Percentiles rank a stretch among this genome's conserved stretches.
These are phyloP conservation scores for Eucera pruinosa DNA, from an alignment of 2,888 invertebrate genomes.

Conservation along the genomic window DNA sequence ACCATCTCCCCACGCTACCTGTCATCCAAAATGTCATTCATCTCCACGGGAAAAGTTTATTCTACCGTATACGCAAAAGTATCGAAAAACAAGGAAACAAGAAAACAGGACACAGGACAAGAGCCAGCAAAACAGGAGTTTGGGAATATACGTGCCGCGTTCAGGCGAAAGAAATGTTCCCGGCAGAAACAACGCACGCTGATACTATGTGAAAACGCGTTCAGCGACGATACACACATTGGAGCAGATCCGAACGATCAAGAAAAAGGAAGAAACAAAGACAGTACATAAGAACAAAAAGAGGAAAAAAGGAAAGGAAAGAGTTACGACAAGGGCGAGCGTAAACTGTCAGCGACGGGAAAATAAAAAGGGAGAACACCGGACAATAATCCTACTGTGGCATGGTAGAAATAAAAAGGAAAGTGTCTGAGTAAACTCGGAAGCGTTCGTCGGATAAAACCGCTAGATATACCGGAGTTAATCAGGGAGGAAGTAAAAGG, in stretches of 20 bases:
- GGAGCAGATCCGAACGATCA: neutral
- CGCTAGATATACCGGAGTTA: constrained; percentile 11
- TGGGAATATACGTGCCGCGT: constrained; percentile 9
- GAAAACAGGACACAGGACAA: constrained; percentile 2
- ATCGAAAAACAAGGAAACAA: constrained; percentile 28
- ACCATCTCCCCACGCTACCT: too few species aligned
- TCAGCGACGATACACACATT: neutral
- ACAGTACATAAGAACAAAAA: neutral
- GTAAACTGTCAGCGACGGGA: constrained; percentile 30
- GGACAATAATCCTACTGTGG: constrained; percentile 33
- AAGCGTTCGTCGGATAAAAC: constrained; percentile 21
- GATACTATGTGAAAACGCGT: constrained; percentile 16
- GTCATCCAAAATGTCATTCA: neutral
- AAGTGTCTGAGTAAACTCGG: constrained; percentile 14
- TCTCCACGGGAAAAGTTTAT: too few species aligned
- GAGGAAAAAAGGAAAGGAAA: neutral
- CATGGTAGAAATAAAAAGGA: constrained; percentile 8
- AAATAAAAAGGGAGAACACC: constrained; percentile 10
- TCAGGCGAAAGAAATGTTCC: constrained; percentile 31
- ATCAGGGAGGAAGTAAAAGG: neutral
- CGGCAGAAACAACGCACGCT: constrained; percentile 11
- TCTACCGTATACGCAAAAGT: neutral
- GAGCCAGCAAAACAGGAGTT: neutral
- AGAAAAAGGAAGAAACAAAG: neutral
- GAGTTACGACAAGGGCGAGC: constrained; percentile 13